Percentiles rank a stretch among this genome's conserved stretches.
phyloP scores from a whole-genome alignment of 2,113 vertebrate species.

The Sinocyclocheilus anshuiensis region DNA sequence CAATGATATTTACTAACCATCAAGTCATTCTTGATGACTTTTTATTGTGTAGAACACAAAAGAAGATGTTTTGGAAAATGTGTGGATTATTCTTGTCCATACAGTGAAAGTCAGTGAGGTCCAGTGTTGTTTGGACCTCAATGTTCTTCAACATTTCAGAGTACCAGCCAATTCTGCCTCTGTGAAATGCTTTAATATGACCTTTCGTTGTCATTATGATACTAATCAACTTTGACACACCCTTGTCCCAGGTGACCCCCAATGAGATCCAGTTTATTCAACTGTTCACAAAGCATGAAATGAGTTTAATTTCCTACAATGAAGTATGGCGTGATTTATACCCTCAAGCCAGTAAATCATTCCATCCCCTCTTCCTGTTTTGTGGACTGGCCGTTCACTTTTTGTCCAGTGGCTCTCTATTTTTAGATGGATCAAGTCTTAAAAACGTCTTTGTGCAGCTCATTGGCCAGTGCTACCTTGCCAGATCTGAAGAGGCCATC shows the following conservation, averaged over 20 bases:
- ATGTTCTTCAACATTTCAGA: slow-evolving; percentile 8
- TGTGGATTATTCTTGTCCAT: too few species aligned
- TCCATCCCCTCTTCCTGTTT: slow-evolving; percentile 6
- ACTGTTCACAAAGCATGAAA: slow-evolving; percentile 67
- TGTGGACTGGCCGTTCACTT: slow-evolving; percentile 17
- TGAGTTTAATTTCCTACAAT: slow-evolving; percentile 62
- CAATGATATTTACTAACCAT: too few species aligned
- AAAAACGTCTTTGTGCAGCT: slow-evolving; percentile 57
- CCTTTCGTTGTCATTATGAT: slow-evolving; percentile 50
- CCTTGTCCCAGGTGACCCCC: slow-evolving; percentile 59
- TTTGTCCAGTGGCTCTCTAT: slow-evolving; percentile 64
- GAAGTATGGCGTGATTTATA: slow-evolving; percentile 58
- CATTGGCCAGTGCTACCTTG: slow-evolving; percentile 62
- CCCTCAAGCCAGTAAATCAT: slow-evolving; percentile 62
- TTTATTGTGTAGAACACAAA: too few species aligned
- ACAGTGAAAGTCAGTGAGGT: too few species aligned
- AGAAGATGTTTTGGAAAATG: too few species aligned
- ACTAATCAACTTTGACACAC: slow-evolving; percentile 60
- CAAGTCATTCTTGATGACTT: too few species aligned
- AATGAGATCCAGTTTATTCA: slow-evolving; percentile 57
- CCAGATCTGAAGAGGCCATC: slow-evolving; percentile 52
- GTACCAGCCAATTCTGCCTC: slow-evolving; percentile 32
- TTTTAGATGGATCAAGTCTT: slow-evolving; percentile 56
- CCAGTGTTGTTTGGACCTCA: too few species aligned
- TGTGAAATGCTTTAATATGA: slow-evolving; percentile 48